Percentiles rank a stretch among this genome's conserved stretches.
These are phyloP conservation scores for Entomobrya multifasciata DNA, from an alignment of 2,888 invertebrate genomes.

Conservation along the genomic window DNA sequence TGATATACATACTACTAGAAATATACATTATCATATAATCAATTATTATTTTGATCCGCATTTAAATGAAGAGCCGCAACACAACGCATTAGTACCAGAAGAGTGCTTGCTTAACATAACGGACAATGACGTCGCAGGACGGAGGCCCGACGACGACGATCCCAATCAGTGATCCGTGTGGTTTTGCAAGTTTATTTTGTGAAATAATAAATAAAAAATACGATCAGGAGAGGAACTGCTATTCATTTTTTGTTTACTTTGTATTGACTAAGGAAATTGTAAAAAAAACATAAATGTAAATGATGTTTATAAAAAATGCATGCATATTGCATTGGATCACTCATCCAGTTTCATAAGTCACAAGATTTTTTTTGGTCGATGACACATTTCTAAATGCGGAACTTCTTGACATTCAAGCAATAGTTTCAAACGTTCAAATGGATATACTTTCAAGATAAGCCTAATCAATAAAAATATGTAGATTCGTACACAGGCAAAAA, in stretches of 20 bases:
- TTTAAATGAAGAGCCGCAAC: background rate
- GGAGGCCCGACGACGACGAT: slow-evolving; percentile 51
- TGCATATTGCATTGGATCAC: background rate
- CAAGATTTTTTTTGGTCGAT: too few species aligned
- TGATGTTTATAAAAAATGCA: too few species aligned
- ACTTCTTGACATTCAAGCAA: too few species aligned
- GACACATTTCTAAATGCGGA: too few species aligned
- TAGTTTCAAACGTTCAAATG: too few species aligned
- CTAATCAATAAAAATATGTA: background rate
- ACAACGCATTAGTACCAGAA: too few species aligned
- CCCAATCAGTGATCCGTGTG: slow-evolving; percentile 41
- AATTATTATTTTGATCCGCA: slow-evolving; percentile 18
- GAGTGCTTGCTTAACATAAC: background rate
- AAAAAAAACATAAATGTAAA: too few species aligned
- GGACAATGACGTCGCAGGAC: slow-evolving; percentile 8
- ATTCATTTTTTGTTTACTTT: background rate
- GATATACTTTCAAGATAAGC: too few species aligned
- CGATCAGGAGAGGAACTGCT: background rate
- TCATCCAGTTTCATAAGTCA: background rate
- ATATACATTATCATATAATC: background rate
- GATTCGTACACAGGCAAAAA: background rate
- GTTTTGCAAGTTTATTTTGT: slow-evolving; percentile 59
- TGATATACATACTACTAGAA: slow-evolving; percentile 17
- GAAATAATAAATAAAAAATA: slow-evolving; percentile 37
- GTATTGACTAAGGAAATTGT: too few species aligned